These are phyloP conservation scores for Mesocentrotus franciscanus DNA, from an alignment of 53 echinoderm and acorn worm genomes.

Conservation along the genomic window DNA sequence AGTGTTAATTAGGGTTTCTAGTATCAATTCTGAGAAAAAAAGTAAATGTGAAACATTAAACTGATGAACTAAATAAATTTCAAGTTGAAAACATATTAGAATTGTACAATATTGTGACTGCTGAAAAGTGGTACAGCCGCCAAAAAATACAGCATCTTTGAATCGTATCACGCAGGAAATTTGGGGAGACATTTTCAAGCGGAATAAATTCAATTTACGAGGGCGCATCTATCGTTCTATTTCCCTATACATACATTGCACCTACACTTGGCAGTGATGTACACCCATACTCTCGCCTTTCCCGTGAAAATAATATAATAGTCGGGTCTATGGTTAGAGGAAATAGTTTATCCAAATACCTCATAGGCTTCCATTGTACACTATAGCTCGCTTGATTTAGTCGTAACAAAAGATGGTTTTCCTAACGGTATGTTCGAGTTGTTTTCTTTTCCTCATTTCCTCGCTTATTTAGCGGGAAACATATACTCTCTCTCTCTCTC, in stretches of 20 bases:
- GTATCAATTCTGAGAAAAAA: too few species aligned
- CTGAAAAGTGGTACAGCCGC: too few species aligned
- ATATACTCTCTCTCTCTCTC: neutral
- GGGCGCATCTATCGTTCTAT: neutral
- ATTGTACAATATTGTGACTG: too few species aligned
- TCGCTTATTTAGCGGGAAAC: neutral
- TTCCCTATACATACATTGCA: neutral
- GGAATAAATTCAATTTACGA: neutral
- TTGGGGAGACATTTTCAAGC: neutral
- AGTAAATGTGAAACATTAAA: too few species aligned
- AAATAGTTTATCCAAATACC: slow-evolving; percentile 40
- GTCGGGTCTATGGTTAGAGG: slow-evolving; percentile 1
- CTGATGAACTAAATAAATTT: too few species aligned
- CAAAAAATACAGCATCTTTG: too few species aligned
- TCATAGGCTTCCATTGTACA: slow-evolving; percentile 32
- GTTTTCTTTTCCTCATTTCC: slow-evolving; percentile 11
- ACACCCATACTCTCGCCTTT: neutral
- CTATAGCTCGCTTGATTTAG: slow-evolving; percentile 26
- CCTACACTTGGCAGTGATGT: neutral
- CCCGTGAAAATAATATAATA: neutral
- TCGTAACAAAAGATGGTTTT: slow-evolving; percentile 10
- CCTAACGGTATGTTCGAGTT: slow-evolving; percentile 7
- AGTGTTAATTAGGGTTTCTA: too few species aligned
- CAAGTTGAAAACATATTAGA: too few species aligned
- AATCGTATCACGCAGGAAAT: neutral